Evolutionary conservation across 2,888 invertebrate genomes (phyloP), one percentile per base, ranked within the genome.

Genomic region (Eupithecia tripunctaria): DNA sequence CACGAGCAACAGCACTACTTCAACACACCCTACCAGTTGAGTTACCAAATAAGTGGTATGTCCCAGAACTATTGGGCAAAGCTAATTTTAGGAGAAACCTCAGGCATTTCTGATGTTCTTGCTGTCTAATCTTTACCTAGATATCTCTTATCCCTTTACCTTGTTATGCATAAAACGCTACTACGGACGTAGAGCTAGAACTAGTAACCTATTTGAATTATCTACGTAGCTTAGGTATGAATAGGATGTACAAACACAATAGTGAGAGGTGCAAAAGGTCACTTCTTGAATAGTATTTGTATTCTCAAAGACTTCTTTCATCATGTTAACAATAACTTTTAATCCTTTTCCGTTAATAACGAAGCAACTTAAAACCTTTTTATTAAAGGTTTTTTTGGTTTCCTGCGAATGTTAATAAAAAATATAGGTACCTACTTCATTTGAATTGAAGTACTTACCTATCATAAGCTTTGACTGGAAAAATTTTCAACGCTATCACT

Each of bases 1-100:
- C 97, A 98, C 84, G 99, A 99, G 89, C 99, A 99, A 87, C 99
- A 99, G 85, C 99, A 99, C 92, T 99, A 99, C 94, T 99, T 99
- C 93, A 99, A 99, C 94, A 99, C 99, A 56, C 99, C 99, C 5
- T 99, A 98, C 95, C 99, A 38, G 2, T 41, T 41, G 3, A 15
- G 15, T 41, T 41, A 41, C 41, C 15, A 10, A 10, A 41, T 41
- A 3, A 38, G 38, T n/a, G n/a, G n/a, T 38, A 41, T 41, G 4
- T 41, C 14, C 3, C 41, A 41, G 41, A 15, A 41, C 15, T 41
- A 14, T 15, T 15, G 41, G 15, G 14, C 14, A 41, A 15, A 14
- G 15, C 41, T 0, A 41, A 41, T 41, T 41, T 38, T 15, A 41
- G 41, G 41, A 15, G 3, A 38, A 38, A 41, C 41, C 41, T 41